Evolutionary conservation across 2,113 vertebrate genomes (phyloP).

Genomic region (Tricholaema leucomelas): DNA sequence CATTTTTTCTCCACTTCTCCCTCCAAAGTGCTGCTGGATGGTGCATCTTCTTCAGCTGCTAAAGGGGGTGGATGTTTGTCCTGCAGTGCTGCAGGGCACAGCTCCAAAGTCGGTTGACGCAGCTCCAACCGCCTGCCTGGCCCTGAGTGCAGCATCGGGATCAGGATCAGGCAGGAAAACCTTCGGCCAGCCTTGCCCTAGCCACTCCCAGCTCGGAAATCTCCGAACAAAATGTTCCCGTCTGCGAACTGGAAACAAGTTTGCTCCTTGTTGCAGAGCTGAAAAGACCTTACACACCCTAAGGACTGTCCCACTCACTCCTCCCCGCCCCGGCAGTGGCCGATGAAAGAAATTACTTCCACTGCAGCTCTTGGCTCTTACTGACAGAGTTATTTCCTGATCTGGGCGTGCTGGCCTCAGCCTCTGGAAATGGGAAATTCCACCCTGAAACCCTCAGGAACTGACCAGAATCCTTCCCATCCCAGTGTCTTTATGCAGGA

Average conservation of each 20-base stretch:
- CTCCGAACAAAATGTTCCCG: constrained; percentile 42
- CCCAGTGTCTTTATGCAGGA: background rate
- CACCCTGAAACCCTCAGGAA: background rate
- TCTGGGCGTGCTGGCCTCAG: background rate
- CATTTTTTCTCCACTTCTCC: background rate
- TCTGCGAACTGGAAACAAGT: background rate
- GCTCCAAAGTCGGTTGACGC: background rate
- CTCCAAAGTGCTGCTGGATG: background rate
- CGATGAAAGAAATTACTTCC: constrained; percentile 6
- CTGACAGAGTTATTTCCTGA: constrained; percentile 43
- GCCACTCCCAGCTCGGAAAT: background rate
- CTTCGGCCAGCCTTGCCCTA: background rate
- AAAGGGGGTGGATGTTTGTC: background rate
- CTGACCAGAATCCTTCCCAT: background rate
- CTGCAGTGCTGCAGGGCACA: fast-evolving
- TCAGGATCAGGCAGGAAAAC: background rate
- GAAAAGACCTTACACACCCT: background rate
- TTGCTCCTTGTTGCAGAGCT: background rate
- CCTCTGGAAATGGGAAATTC: constrained; percentile 55
- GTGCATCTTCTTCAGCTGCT: background rate
- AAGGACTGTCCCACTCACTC: background rate
- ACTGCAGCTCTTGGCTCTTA: background rate
- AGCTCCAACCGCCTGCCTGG: background rate
- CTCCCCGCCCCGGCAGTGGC: background rate
- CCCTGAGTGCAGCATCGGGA: background rate